Conservation (phyloP, 2,888 invertebrate genomes). For the Drosophila anomalata region DNA sequence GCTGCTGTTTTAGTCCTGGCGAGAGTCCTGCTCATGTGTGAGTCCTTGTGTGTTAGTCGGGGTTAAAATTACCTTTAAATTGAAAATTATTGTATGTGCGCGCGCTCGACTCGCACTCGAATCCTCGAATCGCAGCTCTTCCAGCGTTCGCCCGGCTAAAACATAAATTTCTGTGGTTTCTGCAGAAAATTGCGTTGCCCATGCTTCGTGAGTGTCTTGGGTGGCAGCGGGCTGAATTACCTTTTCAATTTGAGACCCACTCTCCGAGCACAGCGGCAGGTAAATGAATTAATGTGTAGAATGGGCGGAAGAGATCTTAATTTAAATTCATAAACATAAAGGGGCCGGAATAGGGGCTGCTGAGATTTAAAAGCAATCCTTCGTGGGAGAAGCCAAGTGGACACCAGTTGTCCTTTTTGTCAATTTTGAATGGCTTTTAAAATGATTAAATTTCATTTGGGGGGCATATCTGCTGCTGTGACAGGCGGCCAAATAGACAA, state of each 20-base stretch:
- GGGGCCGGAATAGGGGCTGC: conserved; percentile 15
- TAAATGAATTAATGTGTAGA: conserved; percentile 70
- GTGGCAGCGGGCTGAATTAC: conserved; percentile 63
- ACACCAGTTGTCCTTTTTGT: conserved; percentile 60
- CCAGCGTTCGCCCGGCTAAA: conserved; percentile 45
- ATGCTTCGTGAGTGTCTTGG: conserved; percentile 14
- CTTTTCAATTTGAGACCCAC: conserved; percentile 68
- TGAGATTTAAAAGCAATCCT: conserved; percentile 21
- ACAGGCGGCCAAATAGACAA: conserved; percentile 16
- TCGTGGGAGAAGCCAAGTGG: neutral
- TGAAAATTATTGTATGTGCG: conserved; percentile 78
- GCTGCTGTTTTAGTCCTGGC: conserved; percentile 33
- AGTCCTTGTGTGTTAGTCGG: conserved; percentile 20
- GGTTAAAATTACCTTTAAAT: conserved; percentile 77
- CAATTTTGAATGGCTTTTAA: conserved; percentile 69
- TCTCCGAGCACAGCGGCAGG: conserved; percentile 50
- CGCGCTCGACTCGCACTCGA: conserved; percentile 65
- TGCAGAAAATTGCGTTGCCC: conserved; percentile 62
- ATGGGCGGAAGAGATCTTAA: conserved; percentile 48
- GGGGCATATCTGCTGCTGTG: conserved; percentile 47
- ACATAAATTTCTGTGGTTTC: conserved; percentile 73
- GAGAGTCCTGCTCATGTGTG: conserved; percentile 13
- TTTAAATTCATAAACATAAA: conserved; percentile 62
- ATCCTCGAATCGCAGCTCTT: conserved; percentile 35
- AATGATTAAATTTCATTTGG: conserved; percentile 74